Percentiles rank a stretch among this genome's conserved stretches.
phyloP scores from a whole-genome alignment of 2,797 vertebrate genomes.

The Myotis pilosus region DNA sequence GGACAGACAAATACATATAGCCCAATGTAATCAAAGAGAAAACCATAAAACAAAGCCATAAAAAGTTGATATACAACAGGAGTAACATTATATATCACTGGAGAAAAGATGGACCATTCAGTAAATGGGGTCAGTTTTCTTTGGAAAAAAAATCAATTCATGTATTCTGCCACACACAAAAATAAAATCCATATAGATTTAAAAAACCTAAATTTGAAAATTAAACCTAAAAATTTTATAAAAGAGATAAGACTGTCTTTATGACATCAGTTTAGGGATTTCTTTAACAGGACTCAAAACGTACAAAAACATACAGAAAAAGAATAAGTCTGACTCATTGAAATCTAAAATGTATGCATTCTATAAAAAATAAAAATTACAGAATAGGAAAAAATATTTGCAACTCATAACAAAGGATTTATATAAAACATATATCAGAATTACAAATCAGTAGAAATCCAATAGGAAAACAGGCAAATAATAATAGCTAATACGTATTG shows the following conservation, averaged over 20 bases:
- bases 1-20: neutral
- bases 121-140: neutral
- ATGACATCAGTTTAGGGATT: neutral
- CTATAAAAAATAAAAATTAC: neutral
- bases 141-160: neutral
- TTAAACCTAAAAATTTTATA: neutral
- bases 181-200: neutral
- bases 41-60: neutral
- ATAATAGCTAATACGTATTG: neutral
- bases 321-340: neutral
- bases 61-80: neutral
- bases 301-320: neutral
- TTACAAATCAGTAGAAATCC: neutral
- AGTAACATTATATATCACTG: neutral
- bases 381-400: neutral
- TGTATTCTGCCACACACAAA: neutral
- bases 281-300: neutral
- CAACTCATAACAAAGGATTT: neutral
- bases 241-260: neutral
- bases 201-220: conserved; percentile 32
- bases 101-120: neutral
- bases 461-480: neutral
- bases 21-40: neutral
- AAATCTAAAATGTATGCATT: conserved; percentile 24
- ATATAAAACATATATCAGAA: conserved; percentile 24